phyloP scores from a whole-genome alignment of 2,888 invertebrate genomes.

The Julus scandinavius region DNA sequence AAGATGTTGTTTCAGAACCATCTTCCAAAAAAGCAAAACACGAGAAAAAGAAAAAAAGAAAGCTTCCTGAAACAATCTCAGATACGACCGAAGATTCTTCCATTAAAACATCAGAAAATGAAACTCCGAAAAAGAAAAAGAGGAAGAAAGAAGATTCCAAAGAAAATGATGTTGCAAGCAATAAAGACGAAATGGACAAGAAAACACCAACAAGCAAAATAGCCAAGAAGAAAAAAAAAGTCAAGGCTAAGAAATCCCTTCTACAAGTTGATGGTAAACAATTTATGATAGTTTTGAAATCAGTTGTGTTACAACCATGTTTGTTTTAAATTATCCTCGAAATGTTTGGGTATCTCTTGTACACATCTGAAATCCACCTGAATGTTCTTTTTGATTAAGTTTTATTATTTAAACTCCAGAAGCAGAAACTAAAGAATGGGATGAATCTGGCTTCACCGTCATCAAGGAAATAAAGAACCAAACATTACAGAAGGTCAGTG shows the following conservation, averaged over 20 bases:
- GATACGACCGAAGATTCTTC: neutral
- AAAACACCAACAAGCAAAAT: neutral
- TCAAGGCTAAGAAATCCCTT: neutral
- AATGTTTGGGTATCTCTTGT: too few relatives aligned
- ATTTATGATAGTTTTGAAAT: neutral
- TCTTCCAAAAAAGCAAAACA: neutral
- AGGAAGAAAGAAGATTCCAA: neutral
- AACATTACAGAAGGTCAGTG: neutral
- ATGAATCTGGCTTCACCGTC: conserved; percentile 9
- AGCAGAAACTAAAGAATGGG: neutral
- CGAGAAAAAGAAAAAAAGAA: neutral
- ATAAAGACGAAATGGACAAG: neutral
- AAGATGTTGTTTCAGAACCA: neutral
- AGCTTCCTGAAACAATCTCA: neutral
- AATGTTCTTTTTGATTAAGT: neutral
- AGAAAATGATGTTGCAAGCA: neutral
- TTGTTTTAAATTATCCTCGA: too few relatives aligned
- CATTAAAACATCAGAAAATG: neutral
- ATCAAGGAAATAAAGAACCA: neutral
- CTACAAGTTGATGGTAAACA: neutral
- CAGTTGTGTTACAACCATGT: too few relatives aligned
- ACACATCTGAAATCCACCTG: too few relatives aligned
- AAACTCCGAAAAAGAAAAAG: neutral
- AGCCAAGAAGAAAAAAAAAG: neutral
- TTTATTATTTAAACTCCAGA: neutral